Conservation (phyloP, 2,888 invertebrate genomes). For the Andrena marginata region DNA sequence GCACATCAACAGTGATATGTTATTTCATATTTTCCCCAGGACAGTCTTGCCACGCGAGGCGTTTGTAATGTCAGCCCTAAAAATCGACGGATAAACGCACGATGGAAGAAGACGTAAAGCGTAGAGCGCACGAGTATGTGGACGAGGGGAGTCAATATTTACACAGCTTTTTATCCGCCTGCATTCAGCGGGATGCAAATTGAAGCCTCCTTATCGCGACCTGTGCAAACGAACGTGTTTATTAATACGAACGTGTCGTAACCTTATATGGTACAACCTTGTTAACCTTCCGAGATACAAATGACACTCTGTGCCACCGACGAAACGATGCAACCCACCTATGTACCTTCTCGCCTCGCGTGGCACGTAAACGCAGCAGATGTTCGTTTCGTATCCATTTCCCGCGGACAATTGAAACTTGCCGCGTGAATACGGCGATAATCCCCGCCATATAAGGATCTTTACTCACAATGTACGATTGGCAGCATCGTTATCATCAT, state of each 20-base stretch:
- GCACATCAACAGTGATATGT: too few relatives aligned
- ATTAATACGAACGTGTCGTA: slow-evolving; percentile 1
- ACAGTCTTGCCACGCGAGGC: too few relatives aligned
- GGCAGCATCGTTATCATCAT: background rate
- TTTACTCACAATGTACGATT: background rate
- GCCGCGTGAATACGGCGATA: background rate
- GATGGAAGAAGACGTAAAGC: background rate
- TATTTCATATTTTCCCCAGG: too few relatives aligned
- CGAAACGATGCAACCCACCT: background rate
- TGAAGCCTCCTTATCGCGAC: slow-evolving; percentile 10
- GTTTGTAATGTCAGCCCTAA: too few relatives aligned
- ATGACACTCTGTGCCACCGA: background rate
- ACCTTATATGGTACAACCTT: slow-evolving; percentile 2
- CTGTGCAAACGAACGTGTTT: slow-evolving; percentile 24
- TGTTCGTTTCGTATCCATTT: too few relatives aligned
- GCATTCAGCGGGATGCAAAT: slow-evolving; percentile 16
- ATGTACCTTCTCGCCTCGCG: too few relatives aligned
- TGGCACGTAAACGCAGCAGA: too few relatives aligned
- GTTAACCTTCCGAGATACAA: slow-evolving; percentile 22
- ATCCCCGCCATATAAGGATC: background rate
- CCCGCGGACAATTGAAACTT: background rate
- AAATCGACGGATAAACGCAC: too few relatives aligned
- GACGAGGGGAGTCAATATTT: slow-evolving; percentile 19
- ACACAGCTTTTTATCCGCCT: background rate
- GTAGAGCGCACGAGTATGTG: background rate